A percentile compares a stretch with the other conserved stretches of the same genome.
Evolutionary conservation across 2,113 vertebrate genomes (phyloP).

Genomic region (Limanda limanda): DNA sequence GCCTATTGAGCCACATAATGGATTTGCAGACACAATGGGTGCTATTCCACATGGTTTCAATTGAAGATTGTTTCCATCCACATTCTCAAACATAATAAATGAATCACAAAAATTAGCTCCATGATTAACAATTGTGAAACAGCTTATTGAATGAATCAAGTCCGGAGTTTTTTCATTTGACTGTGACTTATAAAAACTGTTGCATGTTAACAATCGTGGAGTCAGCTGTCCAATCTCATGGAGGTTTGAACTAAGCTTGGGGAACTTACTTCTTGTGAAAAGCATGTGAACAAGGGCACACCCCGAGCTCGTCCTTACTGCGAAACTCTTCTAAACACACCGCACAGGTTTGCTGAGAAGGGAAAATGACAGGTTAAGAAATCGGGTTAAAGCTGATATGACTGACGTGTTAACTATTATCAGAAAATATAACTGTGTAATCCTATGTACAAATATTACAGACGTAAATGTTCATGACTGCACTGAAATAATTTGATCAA

Average conservation of each 20-base stretch:
- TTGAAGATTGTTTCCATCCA: background rate
- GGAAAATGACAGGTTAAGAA: background rate
- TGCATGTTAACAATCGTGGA: no score
- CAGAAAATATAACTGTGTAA: no score
- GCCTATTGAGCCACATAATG: background rate
- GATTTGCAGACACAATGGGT: background rate
- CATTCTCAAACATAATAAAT: background rate
- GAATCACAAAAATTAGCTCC: background rate
- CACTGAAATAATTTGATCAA: no score
- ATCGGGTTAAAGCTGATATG: background rate
- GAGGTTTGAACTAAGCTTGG: background rate
- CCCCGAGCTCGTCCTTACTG: slow-evolving; percentile 82
- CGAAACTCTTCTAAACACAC: slow-evolving; percentile 86
- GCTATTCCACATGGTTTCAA: background rate
- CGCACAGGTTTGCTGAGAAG: slow-evolving; percentile 82
- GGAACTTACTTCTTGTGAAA: slow-evolving; percentile 86
- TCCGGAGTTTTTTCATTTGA: background rate
- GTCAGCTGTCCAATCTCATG: background rate
- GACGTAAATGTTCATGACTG: no score
- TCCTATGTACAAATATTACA: no score
- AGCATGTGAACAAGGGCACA: slow-evolving; percentile 84
- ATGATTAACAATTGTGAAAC: background rate
- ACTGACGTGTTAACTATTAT: background rate
- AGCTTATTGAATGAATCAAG: background rate
- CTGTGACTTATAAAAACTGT: no score